Base-by-base conservation (phyloP, 2,888 invertebrate species). In the Mythimna vitellina region DNA sequence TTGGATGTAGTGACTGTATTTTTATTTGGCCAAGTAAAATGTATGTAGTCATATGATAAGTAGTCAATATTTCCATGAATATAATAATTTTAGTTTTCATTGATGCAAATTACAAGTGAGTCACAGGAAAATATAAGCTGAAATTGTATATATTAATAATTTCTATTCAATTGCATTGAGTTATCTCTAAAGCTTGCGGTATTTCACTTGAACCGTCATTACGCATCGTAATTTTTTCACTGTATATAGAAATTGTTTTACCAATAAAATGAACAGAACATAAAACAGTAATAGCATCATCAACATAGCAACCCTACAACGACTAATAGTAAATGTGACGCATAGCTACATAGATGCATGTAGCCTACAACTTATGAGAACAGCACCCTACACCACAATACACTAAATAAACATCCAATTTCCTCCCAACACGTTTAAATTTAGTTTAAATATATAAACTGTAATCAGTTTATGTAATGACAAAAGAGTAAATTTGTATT, bases 331-430 rank as follows among this genome's bases (percentile, higher is more conserved):
- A 75, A 82, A 81, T 79, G 81, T 73, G 80, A 84, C 82, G 77
- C 82, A 79, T 78, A 74, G 71, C 75, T 83, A 85, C 85, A 83
- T 83, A 73, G 66, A 83, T 85, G 87, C 89, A 86, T 88, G 88
- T 88, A 79, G 57, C 73, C 38, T 38, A 79, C 82, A 85, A 88
- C 84, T 87, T 91, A 89, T 87, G 86, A 82, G 82, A 82, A 85
- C 84, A 78, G 80, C 79, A 73, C 73, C 73, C 58, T 25, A 63
- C 70, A 75, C 78, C 38, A 79, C 81, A 86, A 76, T 81, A 75
- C 84, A 76, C 83, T 88, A 89, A 89, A 89, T 89, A 88, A 87
- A 80, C 74, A 81, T 74, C 78, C 81, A 87, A 89, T 89, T 90
- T 86, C 69, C 86, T 83, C 76, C 80, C 76, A 87, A 83, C 87